These are phyloP conservation scores for Falco berigora DNA, from an alignment of 2,797 vertebrate species.

Conservation along the genomic window DNA sequence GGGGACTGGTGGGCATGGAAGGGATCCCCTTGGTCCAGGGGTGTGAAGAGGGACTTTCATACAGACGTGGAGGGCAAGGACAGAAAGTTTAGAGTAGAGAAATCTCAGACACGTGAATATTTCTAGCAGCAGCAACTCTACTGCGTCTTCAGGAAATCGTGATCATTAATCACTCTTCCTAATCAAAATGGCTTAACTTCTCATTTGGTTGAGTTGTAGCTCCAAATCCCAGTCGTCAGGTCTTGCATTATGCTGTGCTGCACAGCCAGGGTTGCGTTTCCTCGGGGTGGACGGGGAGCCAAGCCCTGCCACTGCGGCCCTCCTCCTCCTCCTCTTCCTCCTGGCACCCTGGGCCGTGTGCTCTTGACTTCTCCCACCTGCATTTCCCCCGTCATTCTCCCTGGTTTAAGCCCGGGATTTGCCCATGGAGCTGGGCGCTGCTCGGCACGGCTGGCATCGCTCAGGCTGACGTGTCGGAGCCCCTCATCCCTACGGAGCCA, in stretches of 20 bases:
- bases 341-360: fast-evolving
- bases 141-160: background rate
- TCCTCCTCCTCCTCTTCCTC: background rate
- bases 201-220: background rate
- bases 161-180: fast-evolving
- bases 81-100: fast-evolving
- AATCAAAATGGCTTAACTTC: background rate
- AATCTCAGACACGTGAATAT: fast-evolving
- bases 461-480: fast-evolving
- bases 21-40: background rate
- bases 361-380: background rate
- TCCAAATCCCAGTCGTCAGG: background rate
- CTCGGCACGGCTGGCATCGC: background rate
- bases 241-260: fast-evolving
- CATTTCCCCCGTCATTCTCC: background rate
- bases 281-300: background rate
- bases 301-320: background rate
- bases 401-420: background rate
- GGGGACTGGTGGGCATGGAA: background rate
- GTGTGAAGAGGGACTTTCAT: background rate
- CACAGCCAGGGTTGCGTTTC: background rate
- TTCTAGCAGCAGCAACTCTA: background rate
- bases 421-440: background rate
- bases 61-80: fast-evolving
- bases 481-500: background rate